Evolutionary conservation across 2,888 invertebrate genomes (phyloP).

Genomic region (Pterobdella sp.): DNA sequence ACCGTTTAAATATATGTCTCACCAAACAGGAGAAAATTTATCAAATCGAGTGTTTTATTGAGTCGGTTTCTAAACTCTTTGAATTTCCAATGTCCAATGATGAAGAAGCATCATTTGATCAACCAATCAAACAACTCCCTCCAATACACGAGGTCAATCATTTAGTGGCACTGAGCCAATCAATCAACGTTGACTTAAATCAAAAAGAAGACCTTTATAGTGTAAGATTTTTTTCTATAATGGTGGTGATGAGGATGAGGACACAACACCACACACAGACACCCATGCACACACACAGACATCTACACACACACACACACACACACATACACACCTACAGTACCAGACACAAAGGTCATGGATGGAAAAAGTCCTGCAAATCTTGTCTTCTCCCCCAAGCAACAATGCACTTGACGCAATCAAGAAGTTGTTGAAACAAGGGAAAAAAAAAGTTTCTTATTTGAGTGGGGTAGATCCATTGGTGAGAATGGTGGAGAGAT

Average conservation of each 20-base stretch:
- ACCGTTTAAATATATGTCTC: no score
- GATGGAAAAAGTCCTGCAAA: neutral
- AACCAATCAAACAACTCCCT: neutral
- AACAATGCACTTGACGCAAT: neutral
- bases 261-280: neutral
- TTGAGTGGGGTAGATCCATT: neutral
- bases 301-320: neutral
- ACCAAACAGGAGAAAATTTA: neutral
- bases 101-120: no score
- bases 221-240: neutral
- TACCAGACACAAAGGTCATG: neutral
- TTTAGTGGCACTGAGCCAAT: neutral
- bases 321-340: neutral
- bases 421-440: constrained; percentile 1
- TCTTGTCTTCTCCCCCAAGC: neutral
- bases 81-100: no score
- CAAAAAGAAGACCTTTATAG: neutral
- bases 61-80: no score
- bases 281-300: neutral
- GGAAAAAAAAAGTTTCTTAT: neutral
- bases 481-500: neutral
- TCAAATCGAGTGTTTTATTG: neutral
- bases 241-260: neutral
- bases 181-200: neutral
- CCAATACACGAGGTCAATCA: neutral